These are phyloP conservation scores for Tenrec ecaudatus DNA, from an alignment of 2,113 vertebrate species.

Conservation along the genomic window DNA sequence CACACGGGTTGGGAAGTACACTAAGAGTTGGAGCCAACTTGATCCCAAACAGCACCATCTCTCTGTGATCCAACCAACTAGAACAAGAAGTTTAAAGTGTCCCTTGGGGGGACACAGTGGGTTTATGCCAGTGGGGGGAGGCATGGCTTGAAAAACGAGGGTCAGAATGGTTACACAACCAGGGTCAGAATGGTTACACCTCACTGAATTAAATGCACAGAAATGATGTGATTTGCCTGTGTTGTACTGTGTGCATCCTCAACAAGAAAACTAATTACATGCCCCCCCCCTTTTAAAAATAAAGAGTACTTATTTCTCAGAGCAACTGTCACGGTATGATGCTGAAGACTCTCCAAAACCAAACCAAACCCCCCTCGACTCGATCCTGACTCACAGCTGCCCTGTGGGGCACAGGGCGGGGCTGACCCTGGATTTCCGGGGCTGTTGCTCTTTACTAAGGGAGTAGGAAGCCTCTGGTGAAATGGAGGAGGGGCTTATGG, in stretches of 20 bases:
- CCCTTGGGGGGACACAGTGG: too few species aligned
- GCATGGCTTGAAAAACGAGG: too few species aligned
- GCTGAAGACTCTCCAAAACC: slow-evolving; percentile 58
- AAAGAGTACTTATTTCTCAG: slow-evolving; percentile 38
- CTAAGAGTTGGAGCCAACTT: too few species aligned
- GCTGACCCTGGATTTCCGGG: too few species aligned
- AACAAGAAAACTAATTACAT: neutral
- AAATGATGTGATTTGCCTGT: neutral
- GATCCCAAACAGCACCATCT: too few species aligned
- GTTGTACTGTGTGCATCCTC: neutral
- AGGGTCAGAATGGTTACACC: too few species aligned
- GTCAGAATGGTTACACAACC: neutral
- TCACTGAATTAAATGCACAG: neutral
- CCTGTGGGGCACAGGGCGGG: neutral
- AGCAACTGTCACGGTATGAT: neutral
- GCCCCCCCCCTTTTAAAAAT: neutral
- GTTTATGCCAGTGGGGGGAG: too few species aligned
- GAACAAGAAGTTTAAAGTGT: too few species aligned
- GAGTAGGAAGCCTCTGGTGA: neutral
- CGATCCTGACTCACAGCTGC: too few species aligned
- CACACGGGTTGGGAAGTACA: too few species aligned
- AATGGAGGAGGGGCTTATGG: slow-evolving; percentile 27
- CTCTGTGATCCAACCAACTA: too few species aligned
- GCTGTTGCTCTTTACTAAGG: too few species aligned
- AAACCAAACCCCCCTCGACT: neutral